Evolutionary conservation across 1,140 invertebrate genomes (phyloP).

Genomic region (Bursaphelenchus mucronatus): DNA sequence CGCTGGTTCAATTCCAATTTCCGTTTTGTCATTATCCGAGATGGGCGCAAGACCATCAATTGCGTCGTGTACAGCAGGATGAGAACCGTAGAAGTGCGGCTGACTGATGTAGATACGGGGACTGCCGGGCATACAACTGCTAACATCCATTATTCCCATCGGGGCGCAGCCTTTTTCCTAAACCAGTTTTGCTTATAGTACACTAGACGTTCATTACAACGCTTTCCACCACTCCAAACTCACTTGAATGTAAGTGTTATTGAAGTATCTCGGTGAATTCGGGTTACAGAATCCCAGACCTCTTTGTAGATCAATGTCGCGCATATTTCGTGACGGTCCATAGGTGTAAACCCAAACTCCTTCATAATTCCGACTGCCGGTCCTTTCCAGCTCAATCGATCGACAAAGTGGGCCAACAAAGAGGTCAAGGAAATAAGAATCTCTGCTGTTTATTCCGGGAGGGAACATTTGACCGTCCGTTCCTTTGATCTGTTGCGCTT

Average conservation of each 20-base stretch:
- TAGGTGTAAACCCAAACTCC: conserved; percentile 46
- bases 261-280: conserved; percentile 46
- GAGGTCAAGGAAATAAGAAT: conserved; percentile 27
- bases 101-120: conserved; percentile 57
- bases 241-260: conserved; percentile 45
- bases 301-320: conserved; percentile 40
- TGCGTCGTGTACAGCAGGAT: conserved; percentile 29
- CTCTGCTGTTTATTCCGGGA: conserved; percentile 35
- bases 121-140: conserved; percentile 43
- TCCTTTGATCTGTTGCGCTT: conserved; percentile 53
- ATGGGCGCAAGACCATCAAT: conserved; percentile 37
- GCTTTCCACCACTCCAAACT: conserved; percentile 17
- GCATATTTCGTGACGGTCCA: conserved; percentile 33
- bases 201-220: conserved; percentile 14
- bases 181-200: conserved; percentile 13
- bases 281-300: conserved; percentile 53
- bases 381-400: conserved; percentile 52
- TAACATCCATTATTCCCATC: conserved; percentile 50
- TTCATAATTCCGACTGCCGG: conserved; percentile 6
- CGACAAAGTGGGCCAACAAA: conserved; percentile 53
- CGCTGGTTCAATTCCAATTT: conserved; percentile 53
- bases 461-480: conserved; percentile 56
- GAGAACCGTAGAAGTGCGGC: conserved; percentile 51
- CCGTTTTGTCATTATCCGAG: conserved; percentile 45
- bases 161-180: conserved; percentile 42